Evolutionary conservation across 2,888 invertebrate genomes (phyloP), one percentile per base, ranked within the genome.

Genomic region (Ophioninae sp.): DNA sequence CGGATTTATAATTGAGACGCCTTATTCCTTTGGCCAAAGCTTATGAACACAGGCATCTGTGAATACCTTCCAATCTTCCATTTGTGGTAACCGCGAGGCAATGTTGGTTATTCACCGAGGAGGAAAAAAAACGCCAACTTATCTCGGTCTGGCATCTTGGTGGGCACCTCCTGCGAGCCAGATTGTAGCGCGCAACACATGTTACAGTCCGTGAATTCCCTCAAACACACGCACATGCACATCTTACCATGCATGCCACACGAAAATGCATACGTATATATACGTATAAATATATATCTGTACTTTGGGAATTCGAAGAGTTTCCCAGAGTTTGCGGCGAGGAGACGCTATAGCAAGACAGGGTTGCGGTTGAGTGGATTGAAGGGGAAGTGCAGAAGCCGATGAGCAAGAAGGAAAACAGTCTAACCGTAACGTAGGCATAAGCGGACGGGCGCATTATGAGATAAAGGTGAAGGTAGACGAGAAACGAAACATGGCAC

Each of bases 291-390:
- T 30, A 3, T 30, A 30, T 30, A 30, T 30, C 30, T 30, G 30
- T 30, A n/a, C 65, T 57, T 13, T 61, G 23, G 65, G 57, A 78
- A 80, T 77, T 44, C 77, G 73, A 70, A 80, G 83, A 83, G 80
- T 80, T 83, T 78, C 61, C 64, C 39, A 23, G 73, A 74, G 80
- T 69, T 83, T 74, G 80, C 44, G 68, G 77, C 13, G 64, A 62
- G 69, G 72, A 68, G 79, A 73, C 72, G 30, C 39, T 50, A 73
- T 68, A 73, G 68, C 57, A 21, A 59, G 77, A 69, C 62, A 69
- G 44, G 79, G 79, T 69, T 83, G 83, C 20, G 73, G 79, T 62
- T 68, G 56, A 37, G 62, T 37, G 50, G 75, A 44, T 67, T 67
- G 41, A 76, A 69, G 44, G 72, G 68, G 67, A 80, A 77, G 76